phyloP scores from a whole-genome alignment of 2,113 vertebrate genomes.

The Cacatua alba region DNA sequence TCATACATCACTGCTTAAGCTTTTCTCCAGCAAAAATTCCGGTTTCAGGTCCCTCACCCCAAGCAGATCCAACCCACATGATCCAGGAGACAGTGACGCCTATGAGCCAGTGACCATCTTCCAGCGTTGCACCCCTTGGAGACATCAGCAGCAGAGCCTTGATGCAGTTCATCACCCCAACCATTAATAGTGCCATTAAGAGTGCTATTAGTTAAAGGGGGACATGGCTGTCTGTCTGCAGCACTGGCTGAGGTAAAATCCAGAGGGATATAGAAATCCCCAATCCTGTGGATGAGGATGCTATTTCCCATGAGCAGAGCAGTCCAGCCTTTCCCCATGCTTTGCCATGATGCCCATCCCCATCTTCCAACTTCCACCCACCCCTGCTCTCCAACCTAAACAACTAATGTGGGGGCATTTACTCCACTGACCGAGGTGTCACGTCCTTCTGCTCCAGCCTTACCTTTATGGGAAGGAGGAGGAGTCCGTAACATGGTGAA shows the following conservation, averaged over 20 bases:
- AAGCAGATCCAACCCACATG: rapidly evolving
- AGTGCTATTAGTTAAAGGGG: neutral
- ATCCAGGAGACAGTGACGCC: neutral
- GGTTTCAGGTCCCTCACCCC: neutral
- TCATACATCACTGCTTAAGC: neutral
- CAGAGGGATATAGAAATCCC: neutral
- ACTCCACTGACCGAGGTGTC: rapidly evolving
- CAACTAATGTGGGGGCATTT: neutral
- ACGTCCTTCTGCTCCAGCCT: neutral
- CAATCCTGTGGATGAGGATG: neutral
- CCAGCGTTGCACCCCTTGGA: rapidly evolving
- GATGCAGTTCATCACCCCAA: neutral
- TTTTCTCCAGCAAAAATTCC: neutral
- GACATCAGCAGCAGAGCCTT: neutral
- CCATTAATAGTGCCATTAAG: neutral
- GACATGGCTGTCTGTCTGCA: neutral
- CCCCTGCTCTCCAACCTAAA: neutral
- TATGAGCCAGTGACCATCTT: rapidly evolving
- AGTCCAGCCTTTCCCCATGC: neutral
- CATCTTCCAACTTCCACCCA: neutral
- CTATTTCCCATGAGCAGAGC: neutral
- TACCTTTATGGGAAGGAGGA: neutral
- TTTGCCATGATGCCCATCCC: neutral
- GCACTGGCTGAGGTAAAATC: neutral
- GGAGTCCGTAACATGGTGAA: neutral